Base-by-base conservation (phyloP, 2,797 vertebrate genomes). In the Gorsachius magnificus region DNA sequence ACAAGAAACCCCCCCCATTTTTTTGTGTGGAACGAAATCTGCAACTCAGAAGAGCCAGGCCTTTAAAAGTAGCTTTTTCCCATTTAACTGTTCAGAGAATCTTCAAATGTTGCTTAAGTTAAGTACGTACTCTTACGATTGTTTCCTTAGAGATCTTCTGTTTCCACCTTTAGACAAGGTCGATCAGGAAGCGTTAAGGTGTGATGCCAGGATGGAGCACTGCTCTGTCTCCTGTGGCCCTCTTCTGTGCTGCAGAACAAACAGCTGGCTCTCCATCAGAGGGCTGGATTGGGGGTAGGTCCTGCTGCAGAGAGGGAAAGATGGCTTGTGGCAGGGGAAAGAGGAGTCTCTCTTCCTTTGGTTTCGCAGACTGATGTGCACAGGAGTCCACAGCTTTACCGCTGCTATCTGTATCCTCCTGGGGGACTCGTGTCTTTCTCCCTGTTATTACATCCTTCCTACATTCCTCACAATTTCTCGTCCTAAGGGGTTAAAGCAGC, bases 1-100 rank as follows among this genome's bases (percentile, higher is more conserved):
- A 64, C 26, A 38, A n/a, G 24, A 65, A 46, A 45, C 5, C 1
- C 1, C 16, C 1, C 0, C 1, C 4, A 1, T 1, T 19, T 46
- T 46, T 21, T 36, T 17, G 24, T 6, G 3, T 10, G n/a, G 70
- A 26, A 25, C 21, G 6, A 56, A 63, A 11, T 2, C 35, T 84
- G 21, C 41, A 4, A 7, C 26, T 72, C 2, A 0, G 41, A 21
- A 22, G n/a, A 48, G 33, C 15, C 11, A 54, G 29, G 8, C 43
- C 16, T 78, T 71, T 43, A 43, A 12, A 20, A 54, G 36, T 54
- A 75, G 41, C n/a, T 89, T 79, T 50, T 50, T 46, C 61, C 17
- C 41, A 5, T 61, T 53, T 13, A 74, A 58, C 16, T 56, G 17
- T 15, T 77, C 5, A 1, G 22, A 82, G 21, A 18, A 2, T 16